Conservation (phyloP, 2,797 vertebrate species). For the Enteromius unitaeniatus region DNA sequence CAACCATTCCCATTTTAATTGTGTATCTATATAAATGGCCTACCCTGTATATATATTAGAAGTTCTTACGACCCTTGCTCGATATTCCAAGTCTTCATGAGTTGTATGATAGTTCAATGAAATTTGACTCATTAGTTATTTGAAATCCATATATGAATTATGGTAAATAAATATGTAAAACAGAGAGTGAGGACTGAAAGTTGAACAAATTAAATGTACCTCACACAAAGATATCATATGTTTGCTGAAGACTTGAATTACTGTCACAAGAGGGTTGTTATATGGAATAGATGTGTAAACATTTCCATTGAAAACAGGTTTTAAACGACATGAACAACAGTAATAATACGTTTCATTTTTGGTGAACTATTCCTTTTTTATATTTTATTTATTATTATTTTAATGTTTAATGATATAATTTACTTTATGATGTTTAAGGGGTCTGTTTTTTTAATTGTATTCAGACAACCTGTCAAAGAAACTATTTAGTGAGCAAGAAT, state of each 20-base stretch:
- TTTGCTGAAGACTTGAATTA: not conserved
- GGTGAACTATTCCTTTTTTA: not conserved
- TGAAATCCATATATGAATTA: not conserved
- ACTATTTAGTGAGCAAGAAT: not conserved
- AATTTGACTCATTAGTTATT: not conserved
- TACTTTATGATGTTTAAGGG: not conserved
- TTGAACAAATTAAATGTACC: not conserved
- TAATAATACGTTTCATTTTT: not conserved
- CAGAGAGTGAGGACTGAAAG: not conserved
- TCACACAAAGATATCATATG: not conserved
- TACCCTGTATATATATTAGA: too few relatives aligned
- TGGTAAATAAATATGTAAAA: not conserved
- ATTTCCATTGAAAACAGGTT: not conserved
- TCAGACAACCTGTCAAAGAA: slow-evolving; percentile 49
- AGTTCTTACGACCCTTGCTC: too few relatives aligned
- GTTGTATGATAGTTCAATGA: not conserved
- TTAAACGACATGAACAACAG: not conserved
- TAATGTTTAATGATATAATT: not conserved
- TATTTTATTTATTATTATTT: not conserved
- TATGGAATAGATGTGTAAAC: not conserved
- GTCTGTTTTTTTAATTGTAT: not conserved
- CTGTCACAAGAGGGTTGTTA: not conserved
- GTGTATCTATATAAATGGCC: too few relatives aligned
- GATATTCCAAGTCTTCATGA: too few relatives aligned
- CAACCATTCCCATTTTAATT: too few relatives aligned